These are phyloP conservation scores for Linyphia triangularis DNA, from an alignment of 2,888 invertebrate genomes.

Conservation along the genomic window DNA sequence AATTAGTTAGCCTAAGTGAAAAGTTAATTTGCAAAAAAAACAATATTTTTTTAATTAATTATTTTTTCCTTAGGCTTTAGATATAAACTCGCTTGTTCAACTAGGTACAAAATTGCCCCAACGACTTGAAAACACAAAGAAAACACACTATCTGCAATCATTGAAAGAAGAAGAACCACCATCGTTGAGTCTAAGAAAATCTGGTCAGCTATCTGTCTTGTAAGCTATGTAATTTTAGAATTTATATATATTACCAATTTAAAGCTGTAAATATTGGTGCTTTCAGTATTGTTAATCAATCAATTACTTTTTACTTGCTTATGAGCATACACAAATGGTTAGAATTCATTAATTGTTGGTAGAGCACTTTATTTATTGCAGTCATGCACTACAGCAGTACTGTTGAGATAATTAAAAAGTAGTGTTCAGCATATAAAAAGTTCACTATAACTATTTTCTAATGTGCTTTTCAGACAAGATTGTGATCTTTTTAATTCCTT, in stretches of 20 bases:
- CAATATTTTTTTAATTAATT: neutral
- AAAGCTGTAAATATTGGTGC: neutral
- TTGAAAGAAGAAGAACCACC: constrained; percentile 39
- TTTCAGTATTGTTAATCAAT: neutral
- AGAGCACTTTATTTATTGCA: neutral
- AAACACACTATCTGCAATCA: neutral
- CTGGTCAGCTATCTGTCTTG: constrained; percentile 45
- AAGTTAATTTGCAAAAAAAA: no score
- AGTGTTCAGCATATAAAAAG: no score
- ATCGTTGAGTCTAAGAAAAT: constrained; percentile 54
- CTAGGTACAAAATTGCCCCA: constrained; percentile 37
- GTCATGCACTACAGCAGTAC: no score
- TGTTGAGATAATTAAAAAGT: no score
- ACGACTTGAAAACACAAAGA: constrained; percentile 13
- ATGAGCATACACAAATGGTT: neutral
- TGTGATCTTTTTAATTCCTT: no score
- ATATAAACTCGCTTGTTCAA: constrained; percentile 67
- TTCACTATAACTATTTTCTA: no score
- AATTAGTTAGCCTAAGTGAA: no score
- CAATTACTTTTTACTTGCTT: neutral
- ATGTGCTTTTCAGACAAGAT: no score
- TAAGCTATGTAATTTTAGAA: constrained; percentile 15
- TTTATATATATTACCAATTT: neutral
- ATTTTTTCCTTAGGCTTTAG: constrained; percentile 46
- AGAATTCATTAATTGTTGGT: neutral